Evolutionary conservation across 2,797 vertebrate species (phyloP).

Genomic region (Menidia menidia): DNA sequence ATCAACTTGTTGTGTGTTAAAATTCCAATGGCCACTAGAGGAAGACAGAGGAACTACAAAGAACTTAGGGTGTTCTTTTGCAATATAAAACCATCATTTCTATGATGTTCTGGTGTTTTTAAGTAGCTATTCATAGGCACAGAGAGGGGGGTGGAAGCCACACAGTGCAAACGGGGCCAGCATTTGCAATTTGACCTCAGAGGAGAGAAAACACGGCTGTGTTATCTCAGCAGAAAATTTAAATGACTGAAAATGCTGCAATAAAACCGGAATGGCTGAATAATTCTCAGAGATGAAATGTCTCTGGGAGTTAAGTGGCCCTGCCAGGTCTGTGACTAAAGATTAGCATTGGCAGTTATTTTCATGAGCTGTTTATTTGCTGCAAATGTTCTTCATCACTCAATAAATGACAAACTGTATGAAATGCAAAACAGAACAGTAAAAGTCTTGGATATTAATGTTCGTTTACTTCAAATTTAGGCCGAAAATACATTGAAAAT

Average conservation of each 20-base stretch:
- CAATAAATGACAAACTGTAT: not conserved
- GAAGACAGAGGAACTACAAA: constrained; percentile 49
- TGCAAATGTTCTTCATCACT: not conserved
- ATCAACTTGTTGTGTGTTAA: not conserved
- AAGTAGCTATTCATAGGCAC: not conserved
- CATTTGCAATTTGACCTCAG: not conserved
- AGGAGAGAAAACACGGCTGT: not conserved
- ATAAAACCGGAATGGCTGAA: constrained; percentile 3
- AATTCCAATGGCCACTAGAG: constrained; percentile 48
- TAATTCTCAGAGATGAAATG: constrained; percentile 8
- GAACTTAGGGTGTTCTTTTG: not conserved
- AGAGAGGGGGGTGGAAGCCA: not conserved
- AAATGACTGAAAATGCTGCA: not conserved
- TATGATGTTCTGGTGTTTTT: not conserved
- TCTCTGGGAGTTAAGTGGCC: not conserved
- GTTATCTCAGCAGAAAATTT: constrained; percentile 15
- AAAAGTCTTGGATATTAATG: too few relatives aligned
- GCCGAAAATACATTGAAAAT: not conserved
- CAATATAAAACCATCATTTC: not conserved
- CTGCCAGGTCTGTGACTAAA: constrained; percentile 6
- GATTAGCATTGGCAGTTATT: not conserved
- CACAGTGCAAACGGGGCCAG: not conserved
- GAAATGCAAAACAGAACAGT: not conserved
- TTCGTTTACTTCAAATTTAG: too few relatives aligned
- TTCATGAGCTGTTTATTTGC: constrained; percentile 5